Evolutionary conservation across 2,797 vertebrate genomes (phyloP).

Genomic region (Oreonectes daqikongensis): DNA sequence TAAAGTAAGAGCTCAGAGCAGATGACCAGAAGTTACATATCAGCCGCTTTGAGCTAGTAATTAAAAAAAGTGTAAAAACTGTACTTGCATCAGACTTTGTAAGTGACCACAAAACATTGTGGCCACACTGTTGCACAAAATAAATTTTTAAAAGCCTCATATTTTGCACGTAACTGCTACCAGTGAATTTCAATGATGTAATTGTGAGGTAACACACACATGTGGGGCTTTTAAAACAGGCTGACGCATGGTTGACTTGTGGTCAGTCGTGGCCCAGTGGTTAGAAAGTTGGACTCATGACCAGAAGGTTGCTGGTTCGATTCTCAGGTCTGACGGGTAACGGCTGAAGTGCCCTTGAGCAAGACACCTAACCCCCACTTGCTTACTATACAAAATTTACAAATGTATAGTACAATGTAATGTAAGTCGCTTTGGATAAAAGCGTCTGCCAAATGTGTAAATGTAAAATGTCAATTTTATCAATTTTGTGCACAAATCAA

Average conservation of each 20-base stretch:
- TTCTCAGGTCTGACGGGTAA: no score
- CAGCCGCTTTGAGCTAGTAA: not conserved
- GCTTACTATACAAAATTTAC: no score
- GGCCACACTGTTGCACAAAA: not conserved
- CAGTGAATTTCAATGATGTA: not conserved
- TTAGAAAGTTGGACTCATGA: no score
- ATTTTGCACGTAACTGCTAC: not conserved
- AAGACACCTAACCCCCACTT: no score
- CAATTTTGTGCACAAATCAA: not conserved
- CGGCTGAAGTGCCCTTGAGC: no score
- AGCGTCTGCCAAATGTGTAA: no score
- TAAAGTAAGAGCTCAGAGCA: not conserved
- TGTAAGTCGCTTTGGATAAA: no score
- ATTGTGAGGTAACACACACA: not conserved
- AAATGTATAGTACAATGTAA: no score
- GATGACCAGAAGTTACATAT: slow-evolving; percentile 3
- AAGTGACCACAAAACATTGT: not conserved
- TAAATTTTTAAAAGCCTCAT: not conserved
- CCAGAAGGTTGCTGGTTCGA: no score
- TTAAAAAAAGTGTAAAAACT: slow-evolving; percentile 14
- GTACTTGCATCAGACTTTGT: not conserved
- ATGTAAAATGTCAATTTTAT: not conserved
- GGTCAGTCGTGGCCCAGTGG: no score
- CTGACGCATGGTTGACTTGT: no score
- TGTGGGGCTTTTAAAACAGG: slow-evolving; percentile 7